A percentile compares a stretch with the other conserved stretches of the same genome.
Conservation (phyloP, 2,113 vertebrate species). For the Trichomycterus rosablanca region DNA sequence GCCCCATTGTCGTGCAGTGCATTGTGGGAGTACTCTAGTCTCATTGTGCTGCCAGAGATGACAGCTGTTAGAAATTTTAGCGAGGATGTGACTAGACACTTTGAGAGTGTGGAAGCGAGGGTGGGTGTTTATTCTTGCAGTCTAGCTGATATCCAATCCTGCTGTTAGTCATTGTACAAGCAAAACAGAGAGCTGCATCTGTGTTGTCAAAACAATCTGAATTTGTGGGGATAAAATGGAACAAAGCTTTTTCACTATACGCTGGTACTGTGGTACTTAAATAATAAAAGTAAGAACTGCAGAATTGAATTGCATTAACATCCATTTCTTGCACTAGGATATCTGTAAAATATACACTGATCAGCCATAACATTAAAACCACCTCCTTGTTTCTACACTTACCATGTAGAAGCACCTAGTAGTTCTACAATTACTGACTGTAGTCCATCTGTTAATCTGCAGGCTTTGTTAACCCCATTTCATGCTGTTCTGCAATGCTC, state of each 20-base stretch:
- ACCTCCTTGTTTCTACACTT: too few relatives aligned
- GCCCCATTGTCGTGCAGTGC: constrained; percentile 48
- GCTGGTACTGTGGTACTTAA: too few relatives aligned
- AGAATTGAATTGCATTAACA: too few relatives aligned
- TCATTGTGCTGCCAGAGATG: constrained; percentile 45
- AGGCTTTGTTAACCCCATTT: too few relatives aligned
- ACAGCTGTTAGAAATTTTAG: constrained; percentile 49
- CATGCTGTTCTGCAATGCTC: too few relatives aligned
- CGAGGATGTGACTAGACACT: constrained; percentile 18
- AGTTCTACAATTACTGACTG: too few relatives aligned
- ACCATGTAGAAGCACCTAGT: too few relatives aligned
- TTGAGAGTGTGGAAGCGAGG: constrained; percentile 2
- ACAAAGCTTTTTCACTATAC: background rate
- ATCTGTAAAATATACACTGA: too few relatives aligned
- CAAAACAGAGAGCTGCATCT: constrained; percentile 26
- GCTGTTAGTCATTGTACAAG: constrained; percentile 29
- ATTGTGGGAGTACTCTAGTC: constrained; percentile 45
- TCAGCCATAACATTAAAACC: too few relatives aligned
- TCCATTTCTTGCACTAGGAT: too few relatives aligned
- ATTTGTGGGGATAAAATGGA: background rate
- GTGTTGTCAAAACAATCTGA: constrained; percentile 12
- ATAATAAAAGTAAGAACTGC: too few relatives aligned
- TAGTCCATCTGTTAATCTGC: too few relatives aligned
- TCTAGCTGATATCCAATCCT: constrained; percentile 30
- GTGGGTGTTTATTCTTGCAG: constrained; percentile 35